Percentiles rank a stretch among this genome's conserved stretches.
These are phyloP conservation scores for Kobus ellipsiprymnus DNA, from an alignment of 2,113 vertebrate species.

Conservation along the genomic window DNA sequence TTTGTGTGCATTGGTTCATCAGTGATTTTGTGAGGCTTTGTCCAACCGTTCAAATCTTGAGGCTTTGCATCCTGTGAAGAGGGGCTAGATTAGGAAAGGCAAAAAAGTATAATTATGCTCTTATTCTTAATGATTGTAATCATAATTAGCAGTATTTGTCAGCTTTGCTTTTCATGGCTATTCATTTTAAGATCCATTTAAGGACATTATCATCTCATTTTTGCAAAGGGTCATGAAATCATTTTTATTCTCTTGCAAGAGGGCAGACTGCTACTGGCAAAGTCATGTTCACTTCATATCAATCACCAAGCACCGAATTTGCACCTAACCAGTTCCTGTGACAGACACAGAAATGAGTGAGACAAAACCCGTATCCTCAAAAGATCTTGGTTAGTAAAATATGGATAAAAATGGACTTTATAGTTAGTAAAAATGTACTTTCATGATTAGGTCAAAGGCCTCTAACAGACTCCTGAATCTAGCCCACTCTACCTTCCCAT, in stretches of 20 bases:
- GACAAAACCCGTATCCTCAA: background rate
- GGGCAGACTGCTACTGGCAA: background rate
- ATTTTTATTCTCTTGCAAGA: background rate
- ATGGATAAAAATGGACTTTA: background rate
- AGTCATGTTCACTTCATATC: background rate
- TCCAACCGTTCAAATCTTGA: background rate
- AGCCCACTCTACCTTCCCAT: background rate
- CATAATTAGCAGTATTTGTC: background rate
- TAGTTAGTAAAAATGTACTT: background rate
- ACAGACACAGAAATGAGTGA: background rate
- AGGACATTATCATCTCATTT: background rate
- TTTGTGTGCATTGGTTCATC: background rate
- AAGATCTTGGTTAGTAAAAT: background rate
- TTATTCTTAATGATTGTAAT: slow-evolving; percentile 1
- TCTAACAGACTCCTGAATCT: background rate
- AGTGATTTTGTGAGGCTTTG: background rate
- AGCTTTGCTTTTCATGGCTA: background rate
- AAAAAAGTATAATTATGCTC: background rate
- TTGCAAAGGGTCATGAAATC: background rate
- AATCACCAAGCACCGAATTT: background rate
- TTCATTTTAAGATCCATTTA: background rate
- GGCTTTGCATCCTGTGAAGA: background rate
- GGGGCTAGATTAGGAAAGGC: background rate
- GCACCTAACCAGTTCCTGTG: background rate
- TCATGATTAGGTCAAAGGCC: background rate